A percentile compares a stretch with the other conserved stretches of the same genome.
Evolutionary conservation across 1,140 invertebrate genomes (phyloP).

Genomic region (Brachionus angularis): DNA sequence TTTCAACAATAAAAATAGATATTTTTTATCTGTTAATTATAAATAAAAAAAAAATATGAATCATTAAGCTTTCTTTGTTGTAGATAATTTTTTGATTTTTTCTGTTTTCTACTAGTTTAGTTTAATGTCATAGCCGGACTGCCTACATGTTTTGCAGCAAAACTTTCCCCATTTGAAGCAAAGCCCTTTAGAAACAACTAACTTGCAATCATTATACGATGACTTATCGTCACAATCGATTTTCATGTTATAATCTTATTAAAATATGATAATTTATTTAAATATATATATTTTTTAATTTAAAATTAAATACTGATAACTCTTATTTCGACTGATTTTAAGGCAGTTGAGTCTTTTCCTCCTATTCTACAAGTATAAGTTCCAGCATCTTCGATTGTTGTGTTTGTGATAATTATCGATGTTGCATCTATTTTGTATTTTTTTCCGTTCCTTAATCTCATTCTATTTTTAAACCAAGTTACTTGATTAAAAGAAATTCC

Average conservation of each 20-base stretch:
- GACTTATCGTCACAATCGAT: slow-evolving; percentile 20
- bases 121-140: background rate
- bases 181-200: slow-evolving; percentile 10
- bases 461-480: slow-evolving; percentile 21
- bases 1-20: too few relatives aligned
- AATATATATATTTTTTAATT: background rate
- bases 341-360: background rate
- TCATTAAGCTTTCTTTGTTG: too few relatives aligned
- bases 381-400: background rate
- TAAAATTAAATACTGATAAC: background rate
- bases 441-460: background rate
- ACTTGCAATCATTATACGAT: slow-evolving; percentile 36
- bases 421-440: slow-evolving; percentile 12
- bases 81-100: slow-evolving; percentile 12
- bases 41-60: too few relatives aligned
- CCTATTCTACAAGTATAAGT: slow-evolving; percentile 5
- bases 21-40: too few relatives aligned
- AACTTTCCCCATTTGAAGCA: slow-evolving; percentile 6
- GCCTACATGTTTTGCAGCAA: slow-evolving; percentile 36
- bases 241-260: background rate
- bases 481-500: background rate
- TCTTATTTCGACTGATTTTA: slow-evolving; percentile 9
- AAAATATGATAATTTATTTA: background rate
- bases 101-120: background rate
- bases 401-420: background rate